A percentile compares a stretch with the other conserved stretches of the same genome.
Conservation (phyloP, 2,797 vertebrate genomes). For the Manis pentadactyla region DNA sequence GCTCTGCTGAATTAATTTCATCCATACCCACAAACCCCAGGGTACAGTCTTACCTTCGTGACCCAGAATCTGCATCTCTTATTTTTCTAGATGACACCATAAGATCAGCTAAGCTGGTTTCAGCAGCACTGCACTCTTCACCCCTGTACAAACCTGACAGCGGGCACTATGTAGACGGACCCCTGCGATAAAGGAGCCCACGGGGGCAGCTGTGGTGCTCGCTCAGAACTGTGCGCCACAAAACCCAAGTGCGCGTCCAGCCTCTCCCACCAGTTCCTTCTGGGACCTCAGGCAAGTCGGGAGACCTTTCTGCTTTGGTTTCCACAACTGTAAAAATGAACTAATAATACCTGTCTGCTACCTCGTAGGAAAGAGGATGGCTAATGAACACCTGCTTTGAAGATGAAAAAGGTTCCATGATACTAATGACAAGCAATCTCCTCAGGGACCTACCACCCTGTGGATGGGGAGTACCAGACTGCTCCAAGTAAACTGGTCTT, state of each 20-base stretch:
- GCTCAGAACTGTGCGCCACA: not conserved
- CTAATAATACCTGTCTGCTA: slow-evolving; percentile 67
- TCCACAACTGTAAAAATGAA: slow-evolving; percentile 57
- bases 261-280: slow-evolving; percentile 11
- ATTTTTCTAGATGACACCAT: slow-evolving; percentile 64
- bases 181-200: not conserved
- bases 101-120: not conserved
- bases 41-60: slow-evolving; percentile 59
- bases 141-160: not conserved
- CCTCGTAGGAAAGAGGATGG: not conserved
- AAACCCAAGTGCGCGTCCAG: not conserved
- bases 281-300: slow-evolving; percentile 3
- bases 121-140: not conserved
- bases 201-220: not conserved
- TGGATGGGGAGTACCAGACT: fast-evolving
- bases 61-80: slow-evolving; percentile 73
- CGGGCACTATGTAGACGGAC: not conserved
- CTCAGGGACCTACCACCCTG: not conserved
- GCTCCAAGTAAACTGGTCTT: not conserved
- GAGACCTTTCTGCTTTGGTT: slow-evolving; percentile 13
- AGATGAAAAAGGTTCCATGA: slow-evolving; percentile 69
- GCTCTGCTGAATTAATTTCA: not conserved
- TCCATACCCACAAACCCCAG: not conserved
- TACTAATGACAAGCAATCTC: slow-evolving; percentile 50
- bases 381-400: slow-evolving; percentile 80